Evolutionary conservation across 1,140 invertebrate genomes (phyloP).

Genomic region (Drosophila prosaltans): DNA sequence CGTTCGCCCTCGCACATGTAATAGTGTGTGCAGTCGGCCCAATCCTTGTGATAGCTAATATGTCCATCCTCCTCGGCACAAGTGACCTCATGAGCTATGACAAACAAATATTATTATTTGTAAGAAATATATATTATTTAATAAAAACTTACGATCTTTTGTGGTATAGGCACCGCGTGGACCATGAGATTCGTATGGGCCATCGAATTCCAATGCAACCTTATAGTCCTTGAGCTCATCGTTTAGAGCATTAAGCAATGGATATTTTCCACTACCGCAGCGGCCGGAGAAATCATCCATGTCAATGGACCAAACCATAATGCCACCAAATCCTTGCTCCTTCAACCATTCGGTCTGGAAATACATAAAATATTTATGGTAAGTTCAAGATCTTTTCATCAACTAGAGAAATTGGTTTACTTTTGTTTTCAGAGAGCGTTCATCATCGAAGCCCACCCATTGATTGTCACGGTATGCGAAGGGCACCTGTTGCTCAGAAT

Average conservation of each 20-base stretch:
- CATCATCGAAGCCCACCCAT: slow-evolving; percentile 98
- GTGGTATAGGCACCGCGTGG: slow-evolving; percentile 91
- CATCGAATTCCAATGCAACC: slow-evolving; percentile 93
- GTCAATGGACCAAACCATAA: slow-evolving; percentile 98
- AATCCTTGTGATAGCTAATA: slow-evolving; percentile 95
- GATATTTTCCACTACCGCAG: slow-evolving; percentile 96
- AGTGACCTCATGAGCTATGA: slow-evolving; percentile 91
- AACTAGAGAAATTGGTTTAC: slow-evolving; percentile 83
- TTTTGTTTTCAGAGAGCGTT: slow-evolving; percentile 95
- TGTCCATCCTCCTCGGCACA: slow-evolving; percentile 97
- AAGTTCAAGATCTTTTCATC: background rate
- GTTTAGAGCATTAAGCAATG: slow-evolving; percentile 93
- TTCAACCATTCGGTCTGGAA: slow-evolving; percentile 95
- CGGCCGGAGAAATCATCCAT: slow-evolving; percentile 97
- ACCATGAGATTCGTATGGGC: slow-evolving; percentile 90
- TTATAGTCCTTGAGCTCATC: slow-evolving; percentile 93
- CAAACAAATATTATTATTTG: background rate
- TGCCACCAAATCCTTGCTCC: slow-evolving; percentile 96
- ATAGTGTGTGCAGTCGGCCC: slow-evolving; percentile 95
- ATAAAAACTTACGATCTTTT: slow-evolving; percentile 90
- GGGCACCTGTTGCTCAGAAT: slow-evolving; percentile 97
- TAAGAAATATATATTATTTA: too few species aligned
- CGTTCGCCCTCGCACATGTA: slow-evolving; percentile 98
- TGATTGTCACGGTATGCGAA: slow-evolving; percentile 96
- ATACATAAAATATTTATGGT: slow-evolving; percentile 18